Percentiles rank a stretch among this genome's conserved stretches.
Evolutionary conservation across 2,113 vertebrate species (phyloP).

Genomic region (Gila orcuttii): DNA sequence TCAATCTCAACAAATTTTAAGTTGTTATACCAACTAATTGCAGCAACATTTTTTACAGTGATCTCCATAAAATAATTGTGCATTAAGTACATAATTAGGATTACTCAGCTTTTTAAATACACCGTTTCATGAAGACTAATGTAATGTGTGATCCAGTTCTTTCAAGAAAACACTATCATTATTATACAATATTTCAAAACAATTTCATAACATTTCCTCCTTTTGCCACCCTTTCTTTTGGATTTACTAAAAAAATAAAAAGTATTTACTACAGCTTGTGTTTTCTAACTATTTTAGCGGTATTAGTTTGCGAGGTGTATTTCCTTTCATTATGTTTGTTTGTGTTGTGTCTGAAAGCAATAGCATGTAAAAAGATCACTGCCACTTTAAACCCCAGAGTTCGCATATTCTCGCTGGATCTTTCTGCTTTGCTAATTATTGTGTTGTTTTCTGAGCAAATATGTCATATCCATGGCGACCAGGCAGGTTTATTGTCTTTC

Average conservation of each 20-base stretch:
- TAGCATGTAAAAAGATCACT: conserved; percentile 84
- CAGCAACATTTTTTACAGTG: too few species aligned
- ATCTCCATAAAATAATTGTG: neutral
- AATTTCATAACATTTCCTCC: neutral
- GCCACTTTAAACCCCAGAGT: conserved; percentile 97
- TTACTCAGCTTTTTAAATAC: neutral
- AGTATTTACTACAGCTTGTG: neutral
- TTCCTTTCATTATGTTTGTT: conserved; percentile 52
- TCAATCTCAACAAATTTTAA: too few species aligned
- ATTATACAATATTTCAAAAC: neutral
- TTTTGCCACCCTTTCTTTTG: neutral
- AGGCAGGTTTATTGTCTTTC: conserved; percentile 99
- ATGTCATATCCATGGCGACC: conserved; percentile 99
- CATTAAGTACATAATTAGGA: neutral
- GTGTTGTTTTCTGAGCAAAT: conserved; percentile 99
- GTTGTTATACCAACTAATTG: too few species aligned
- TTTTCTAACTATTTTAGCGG: neutral
- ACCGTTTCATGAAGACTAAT: neutral
- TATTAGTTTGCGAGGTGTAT: neutral
- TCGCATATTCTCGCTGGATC: conserved; percentile 99
- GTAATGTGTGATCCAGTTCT: neutral
- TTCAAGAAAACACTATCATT: neutral
- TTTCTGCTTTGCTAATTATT: conserved; percentile 99
- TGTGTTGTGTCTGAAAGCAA: conserved; percentile 68
- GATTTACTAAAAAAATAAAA: neutral